Evolutionary conservation across 2,113 vertebrate genomes (phyloP).

Genomic region (Tachuris rubrigastra): DNA sequence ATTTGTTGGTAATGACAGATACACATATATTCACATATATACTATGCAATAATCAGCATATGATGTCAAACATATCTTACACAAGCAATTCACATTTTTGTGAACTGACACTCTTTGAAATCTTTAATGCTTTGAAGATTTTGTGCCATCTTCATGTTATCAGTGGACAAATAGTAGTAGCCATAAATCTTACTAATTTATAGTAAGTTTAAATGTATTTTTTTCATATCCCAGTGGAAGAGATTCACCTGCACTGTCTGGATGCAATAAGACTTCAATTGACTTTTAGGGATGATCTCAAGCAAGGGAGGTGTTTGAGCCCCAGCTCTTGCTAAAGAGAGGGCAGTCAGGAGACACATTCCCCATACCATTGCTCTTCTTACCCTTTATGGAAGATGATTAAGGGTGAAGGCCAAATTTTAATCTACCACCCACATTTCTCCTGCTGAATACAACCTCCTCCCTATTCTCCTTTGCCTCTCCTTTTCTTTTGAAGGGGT

Average conservation of each 20-base stretch:
- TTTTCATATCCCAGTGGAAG: background rate
- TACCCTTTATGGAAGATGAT: rapidly evolving
- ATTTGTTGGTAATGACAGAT: background rate
- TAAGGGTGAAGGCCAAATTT: background rate
- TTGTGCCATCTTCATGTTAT: background rate
- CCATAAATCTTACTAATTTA: background rate
- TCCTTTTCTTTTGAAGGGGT: background rate
- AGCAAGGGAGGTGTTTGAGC: background rate
- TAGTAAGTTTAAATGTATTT: background rate
- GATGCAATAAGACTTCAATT: background rate
- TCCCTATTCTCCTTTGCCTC: background rate
- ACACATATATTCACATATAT: background rate
- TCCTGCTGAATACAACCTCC: background rate
- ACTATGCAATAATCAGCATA: background rate
- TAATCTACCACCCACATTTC: background rate
- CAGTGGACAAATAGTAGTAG: background rate
- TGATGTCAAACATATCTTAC: background rate
- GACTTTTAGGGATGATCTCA: background rate
- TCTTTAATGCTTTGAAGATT: conserved; percentile 9
- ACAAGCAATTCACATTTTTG: background rate
- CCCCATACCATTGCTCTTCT: background rate
- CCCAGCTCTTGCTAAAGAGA: background rate
- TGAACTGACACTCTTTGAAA: background rate
- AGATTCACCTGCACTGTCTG: background rate
- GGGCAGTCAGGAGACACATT: background rate